Evolutionary conservation across 2,113 vertebrate genomes (phyloP).

Genomic region (Steatornis caripensis): DNA sequence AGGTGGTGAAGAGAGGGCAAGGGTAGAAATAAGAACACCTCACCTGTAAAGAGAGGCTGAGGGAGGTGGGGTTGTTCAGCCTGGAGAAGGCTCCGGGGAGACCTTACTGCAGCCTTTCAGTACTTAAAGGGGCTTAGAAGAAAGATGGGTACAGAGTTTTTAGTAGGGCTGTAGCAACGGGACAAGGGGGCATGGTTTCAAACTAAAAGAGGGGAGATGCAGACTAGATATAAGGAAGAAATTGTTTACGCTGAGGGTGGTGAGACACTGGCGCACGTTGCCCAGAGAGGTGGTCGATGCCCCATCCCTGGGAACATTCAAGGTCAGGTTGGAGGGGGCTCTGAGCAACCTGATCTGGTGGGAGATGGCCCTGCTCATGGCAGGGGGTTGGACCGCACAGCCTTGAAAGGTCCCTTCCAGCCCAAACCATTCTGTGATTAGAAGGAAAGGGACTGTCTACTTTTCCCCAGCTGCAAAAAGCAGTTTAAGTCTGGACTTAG

Average conservation of each 20-base stretch:
- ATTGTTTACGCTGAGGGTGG: no score
- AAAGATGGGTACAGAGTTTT: background rate
- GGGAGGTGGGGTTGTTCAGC: background rate
- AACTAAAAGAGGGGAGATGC: no score
- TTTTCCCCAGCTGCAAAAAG: background rate
- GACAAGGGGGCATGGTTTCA: no score
- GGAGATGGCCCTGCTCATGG: background rate
- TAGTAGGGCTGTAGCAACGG: background rate
- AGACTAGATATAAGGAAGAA: no score
- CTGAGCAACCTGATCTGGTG: background rate
- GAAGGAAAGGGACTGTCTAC: background rate
- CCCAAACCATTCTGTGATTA: background rate
- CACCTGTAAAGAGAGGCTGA: background rate
- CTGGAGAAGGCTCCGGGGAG: background rate
- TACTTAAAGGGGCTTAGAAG: background rate
- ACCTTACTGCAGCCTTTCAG: background rate
- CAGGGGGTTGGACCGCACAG: background rate
- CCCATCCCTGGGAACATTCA: no score
- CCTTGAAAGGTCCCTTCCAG: background rate
- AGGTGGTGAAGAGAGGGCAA: background rate
- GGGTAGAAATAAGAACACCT: background rate
- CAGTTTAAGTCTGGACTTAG: background rate
- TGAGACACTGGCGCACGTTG: no score
- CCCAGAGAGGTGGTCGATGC: no score
- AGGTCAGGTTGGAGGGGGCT: background rate